Percentiles rank a stretch among this genome's conserved stretches.
phyloP scores from a whole-genome alignment of 2,113 vertebrate genomes.

The Oryctolagus cuniculus region DNA sequence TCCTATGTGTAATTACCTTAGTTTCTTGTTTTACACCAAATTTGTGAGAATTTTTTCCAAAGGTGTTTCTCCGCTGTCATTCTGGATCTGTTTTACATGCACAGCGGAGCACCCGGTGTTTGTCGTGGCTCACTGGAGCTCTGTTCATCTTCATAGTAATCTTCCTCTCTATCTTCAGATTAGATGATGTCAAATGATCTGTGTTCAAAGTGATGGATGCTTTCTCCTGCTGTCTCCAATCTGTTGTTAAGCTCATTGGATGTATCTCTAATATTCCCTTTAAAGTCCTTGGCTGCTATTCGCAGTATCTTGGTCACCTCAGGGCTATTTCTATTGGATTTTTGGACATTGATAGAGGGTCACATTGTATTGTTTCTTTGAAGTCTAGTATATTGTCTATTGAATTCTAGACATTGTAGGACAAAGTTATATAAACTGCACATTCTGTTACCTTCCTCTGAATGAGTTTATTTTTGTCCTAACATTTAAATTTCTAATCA shows the following conservation, averaged over 20 bases:
- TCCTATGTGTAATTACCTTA: not conserved
- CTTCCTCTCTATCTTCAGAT: not conserved
- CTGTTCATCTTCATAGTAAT: not conserved
- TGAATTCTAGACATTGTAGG: not conserved
- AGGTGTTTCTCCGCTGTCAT: not conserved
- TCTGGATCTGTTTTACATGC: not conserved
- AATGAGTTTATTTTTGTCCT: conserved; percentile 11
- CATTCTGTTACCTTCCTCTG: not conserved
- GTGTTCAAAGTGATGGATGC: not conserved
- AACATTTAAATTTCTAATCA: not conserved
- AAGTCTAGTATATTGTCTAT: not conserved
- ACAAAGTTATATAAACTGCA: not conserved
- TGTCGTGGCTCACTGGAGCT: not conserved
- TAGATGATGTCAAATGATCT: not conserved
- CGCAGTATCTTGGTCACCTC: not conserved
- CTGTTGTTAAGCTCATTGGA: not conserved
- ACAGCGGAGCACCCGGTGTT: not conserved
- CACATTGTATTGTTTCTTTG: not conserved
- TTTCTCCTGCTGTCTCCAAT: not conserved
- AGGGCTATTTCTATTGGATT: not conserved
- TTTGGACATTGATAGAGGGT: not conserved
- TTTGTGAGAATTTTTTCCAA: not conserved
- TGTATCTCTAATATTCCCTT: no score
- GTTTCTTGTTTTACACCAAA: not conserved
- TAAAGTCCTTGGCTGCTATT: not conserved